A percentile compares a stretch with the other conserved stretches of the same genome.
These are phyloP conservation scores for Sciurus niger DNA, from an alignment of 2,113 vertebrate species.

Conservation along the genomic window DNA sequence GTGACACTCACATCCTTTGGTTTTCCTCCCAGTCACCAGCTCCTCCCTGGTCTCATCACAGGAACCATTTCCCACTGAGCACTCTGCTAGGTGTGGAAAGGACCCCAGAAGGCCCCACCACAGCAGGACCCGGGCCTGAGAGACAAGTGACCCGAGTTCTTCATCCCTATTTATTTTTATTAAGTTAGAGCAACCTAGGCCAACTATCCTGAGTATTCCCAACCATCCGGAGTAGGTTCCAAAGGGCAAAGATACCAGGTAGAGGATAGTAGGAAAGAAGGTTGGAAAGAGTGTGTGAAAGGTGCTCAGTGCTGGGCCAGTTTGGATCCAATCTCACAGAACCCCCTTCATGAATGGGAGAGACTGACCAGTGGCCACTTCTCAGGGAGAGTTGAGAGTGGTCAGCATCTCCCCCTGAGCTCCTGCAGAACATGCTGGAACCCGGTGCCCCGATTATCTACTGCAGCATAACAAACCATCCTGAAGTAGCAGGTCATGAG, in stretches of 20 bases:
- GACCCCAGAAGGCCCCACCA: accelerated
- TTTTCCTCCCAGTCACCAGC: not conserved
- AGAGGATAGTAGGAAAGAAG: not conserved
- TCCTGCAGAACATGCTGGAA: not conserved
- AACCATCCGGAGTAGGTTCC: not conserved
- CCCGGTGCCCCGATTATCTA: not conserved
- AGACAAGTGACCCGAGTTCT: not conserved
- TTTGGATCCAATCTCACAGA: not conserved
- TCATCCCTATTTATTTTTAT: not conserved
- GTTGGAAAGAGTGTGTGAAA: not conserved
- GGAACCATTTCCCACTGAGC: not conserved
- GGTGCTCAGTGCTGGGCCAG: not conserved
- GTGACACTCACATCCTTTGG: no score
- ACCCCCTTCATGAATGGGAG: accelerated
- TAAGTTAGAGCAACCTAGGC: not conserved
- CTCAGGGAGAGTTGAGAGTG: accelerated
- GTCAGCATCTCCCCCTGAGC: no score
- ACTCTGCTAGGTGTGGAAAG: not conserved
- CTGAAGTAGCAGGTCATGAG: not conserved
- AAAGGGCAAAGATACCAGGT: not conserved
- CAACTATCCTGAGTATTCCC: not conserved
- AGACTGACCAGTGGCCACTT: no score
- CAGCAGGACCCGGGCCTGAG: not conserved
- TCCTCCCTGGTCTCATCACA: not conserved
- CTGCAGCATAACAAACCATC: accelerated